Conservation (phyloP, 2,113 vertebrate genomes). For the Microcebus lehilahytsara region DNA sequence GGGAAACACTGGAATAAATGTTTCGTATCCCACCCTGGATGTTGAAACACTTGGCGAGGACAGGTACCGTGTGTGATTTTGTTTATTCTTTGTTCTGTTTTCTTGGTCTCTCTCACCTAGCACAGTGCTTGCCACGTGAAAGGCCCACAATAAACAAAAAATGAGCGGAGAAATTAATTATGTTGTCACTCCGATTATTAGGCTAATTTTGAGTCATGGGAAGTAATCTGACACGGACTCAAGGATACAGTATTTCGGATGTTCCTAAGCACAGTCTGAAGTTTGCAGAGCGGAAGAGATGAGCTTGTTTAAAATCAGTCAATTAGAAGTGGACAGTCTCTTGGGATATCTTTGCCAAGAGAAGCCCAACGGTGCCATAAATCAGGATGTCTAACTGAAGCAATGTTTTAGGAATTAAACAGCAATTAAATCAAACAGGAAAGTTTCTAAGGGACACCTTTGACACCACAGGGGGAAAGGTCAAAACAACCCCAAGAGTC, state of each 20-base stretch:
- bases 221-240: neutral
- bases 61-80: fast-evolving
- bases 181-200: slow-evolving; percentile 65
- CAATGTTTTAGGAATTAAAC: slow-evolving; percentile 61
- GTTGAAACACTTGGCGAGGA: neutral
- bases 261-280: neutral
- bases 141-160: neutral
- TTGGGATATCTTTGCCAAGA: slow-evolving; percentile 62
- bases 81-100: neutral
- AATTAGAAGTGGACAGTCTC: slow-evolving; percentile 64
- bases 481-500: slow-evolving; percentile 17
- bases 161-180: neutral
- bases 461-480: neutral
- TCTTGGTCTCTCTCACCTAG: neutral
- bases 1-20: neutral
- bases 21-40: neutral
- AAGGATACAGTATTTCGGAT: neutral
- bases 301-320: slow-evolving; percentile 41
- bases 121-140: neutral
- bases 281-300: slow-evolving; percentile 38
- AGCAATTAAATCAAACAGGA: slow-evolving; percentile 56
- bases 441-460: slow-evolving; percentile 65
- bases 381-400: slow-evolving; percentile 64
- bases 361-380: slow-evolving; percentile 55
- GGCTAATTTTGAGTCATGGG: slow-evolving; percentile 48